These are phyloP conservation scores for Amia ocellicauda DNA, from an alignment of 2,113 vertebrate species.

Conservation along the genomic window DNA sequence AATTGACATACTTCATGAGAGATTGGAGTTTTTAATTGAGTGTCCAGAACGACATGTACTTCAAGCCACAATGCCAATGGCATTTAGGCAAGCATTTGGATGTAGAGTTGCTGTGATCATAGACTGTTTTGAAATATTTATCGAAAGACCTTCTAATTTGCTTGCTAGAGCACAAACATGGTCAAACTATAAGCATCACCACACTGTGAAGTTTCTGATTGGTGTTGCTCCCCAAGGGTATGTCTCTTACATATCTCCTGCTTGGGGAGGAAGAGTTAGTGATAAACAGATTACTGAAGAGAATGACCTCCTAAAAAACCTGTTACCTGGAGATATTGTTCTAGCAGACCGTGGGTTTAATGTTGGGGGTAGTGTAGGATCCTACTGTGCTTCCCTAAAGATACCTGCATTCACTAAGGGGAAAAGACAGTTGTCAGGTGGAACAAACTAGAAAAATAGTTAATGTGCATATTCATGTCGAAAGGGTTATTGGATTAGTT, in stretches of 20 bases:
- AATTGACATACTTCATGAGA: conserved; percentile 16
- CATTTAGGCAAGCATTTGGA: conserved; percentile 19
- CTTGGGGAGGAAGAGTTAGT: conserved; percentile 19
- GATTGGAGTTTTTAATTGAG: conserved; percentile 18
- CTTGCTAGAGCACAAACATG: conserved; percentile 17
- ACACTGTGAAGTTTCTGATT: conserved; percentile 17
- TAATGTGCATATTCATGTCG: background rate
- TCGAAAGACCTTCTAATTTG: conserved; percentile 19
- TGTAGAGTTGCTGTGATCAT: conserved; percentile 17
- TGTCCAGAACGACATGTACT: conserved; percentile 22
- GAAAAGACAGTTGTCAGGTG: conserved; percentile 4
- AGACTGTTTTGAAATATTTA: conserved; percentile 19
- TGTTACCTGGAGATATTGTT: conserved; percentile 20
- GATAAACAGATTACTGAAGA: conserved; percentile 11
- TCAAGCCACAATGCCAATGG: conserved; percentile 16
- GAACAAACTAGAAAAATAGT: too few relatives aligned
- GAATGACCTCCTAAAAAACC: background rate
- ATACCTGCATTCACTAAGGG: conserved; percentile 12
- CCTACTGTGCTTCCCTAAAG: conserved; percentile 5
- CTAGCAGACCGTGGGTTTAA: conserved; percentile 18
- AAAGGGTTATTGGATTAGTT: conserved; percentile 5
- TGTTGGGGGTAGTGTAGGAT: conserved; percentile 17
- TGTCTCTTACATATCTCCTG: conserved; percentile 13
- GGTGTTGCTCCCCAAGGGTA: conserved; percentile 13
- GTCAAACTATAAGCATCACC: conserved; percentile 22